Evolutionary conservation across 2,888 invertebrate genomes (phyloP), one percentile per base, ranked within the genome.

Genomic region (Perizoma affinitatum): DNA sequence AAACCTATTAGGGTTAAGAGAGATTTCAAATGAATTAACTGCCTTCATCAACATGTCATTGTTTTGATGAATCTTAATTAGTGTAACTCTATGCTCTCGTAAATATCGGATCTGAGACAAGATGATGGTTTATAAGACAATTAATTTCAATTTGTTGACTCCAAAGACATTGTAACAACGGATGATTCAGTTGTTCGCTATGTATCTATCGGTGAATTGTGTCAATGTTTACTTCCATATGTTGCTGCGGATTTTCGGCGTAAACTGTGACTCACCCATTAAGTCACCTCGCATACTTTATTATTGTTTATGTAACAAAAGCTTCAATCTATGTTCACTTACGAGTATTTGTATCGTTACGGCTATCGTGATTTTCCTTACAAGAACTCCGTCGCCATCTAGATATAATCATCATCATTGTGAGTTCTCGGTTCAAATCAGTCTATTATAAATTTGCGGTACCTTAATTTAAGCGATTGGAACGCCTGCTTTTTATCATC

Each of bases 111-210:
- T 75, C 76, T 66, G 67, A 64, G 69, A 68, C 75, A 70, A 75
- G 74, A 75, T 75, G 71, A 71, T 69, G 69, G 74, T 82, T 79
- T 82, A 83, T 86, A 76, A 82, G 71, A 76, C 79, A 84, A 86
- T 84, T 79, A 80, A 73, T 76, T 79, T 79, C 82, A 86, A 87
- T 88, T 87, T 82, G 79, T 79, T 71, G 53, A 60, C 76, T 67
- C 67, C 72, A 68, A 74, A 73, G 72, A 70, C 67, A 58, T 63
- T 51, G 66, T 69, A 69, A 68, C 67, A 62, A 68, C 56, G 56
- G 71, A 71, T 82, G 79, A 82, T 80, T 83, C 76, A 77, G 73
- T 70, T 73, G 53, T 58, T 64, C 65, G 67, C 67, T 71, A 65
- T 70, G 66, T 71, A 63, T 68, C 70, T 75, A 71, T 78, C 62